phyloP scores from a whole-genome alignment of 2,797 vertebrate species.

The Falco naumanni region DNA sequence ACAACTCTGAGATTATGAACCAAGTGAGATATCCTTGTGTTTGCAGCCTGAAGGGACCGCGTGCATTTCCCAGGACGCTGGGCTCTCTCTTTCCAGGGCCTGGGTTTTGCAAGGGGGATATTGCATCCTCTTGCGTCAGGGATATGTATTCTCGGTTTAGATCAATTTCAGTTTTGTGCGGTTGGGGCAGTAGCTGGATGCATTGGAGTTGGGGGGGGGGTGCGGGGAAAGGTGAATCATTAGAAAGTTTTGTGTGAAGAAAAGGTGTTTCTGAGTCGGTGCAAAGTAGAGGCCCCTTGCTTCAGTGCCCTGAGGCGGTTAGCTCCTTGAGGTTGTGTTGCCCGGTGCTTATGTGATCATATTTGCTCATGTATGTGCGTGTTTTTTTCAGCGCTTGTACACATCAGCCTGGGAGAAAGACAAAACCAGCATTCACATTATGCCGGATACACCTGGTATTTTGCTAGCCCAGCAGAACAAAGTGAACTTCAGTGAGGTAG shows the following conservation, averaged over 20 bases:
- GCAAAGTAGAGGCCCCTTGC: background rate
- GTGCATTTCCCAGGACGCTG: accelerated
- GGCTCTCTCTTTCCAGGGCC: background rate
- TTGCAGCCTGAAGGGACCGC: accelerated
- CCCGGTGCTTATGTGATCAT: accelerated
- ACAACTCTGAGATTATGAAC: constrained; percentile 87
- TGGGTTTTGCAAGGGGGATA: accelerated
- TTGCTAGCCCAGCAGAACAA: constrained; percentile 84
- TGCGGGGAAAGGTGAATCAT: accelerated
- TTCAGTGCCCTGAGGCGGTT: accelerated
- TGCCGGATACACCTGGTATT: constrained; percentile 87
- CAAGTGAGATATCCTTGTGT: constrained; percentile 75
- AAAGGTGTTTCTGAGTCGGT: accelerated
- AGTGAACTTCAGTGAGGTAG: constrained; percentile 83
- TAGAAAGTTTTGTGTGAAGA: accelerated
- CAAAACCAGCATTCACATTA: constrained; percentile 84
- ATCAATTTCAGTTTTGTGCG: accelerated
- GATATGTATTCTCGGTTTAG: background rate
- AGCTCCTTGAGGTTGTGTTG: background rate
- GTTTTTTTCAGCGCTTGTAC: constrained; percentile 73
- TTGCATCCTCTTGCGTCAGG: accelerated
- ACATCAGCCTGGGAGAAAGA: constrained; percentile 84
- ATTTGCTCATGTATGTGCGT: accelerated
- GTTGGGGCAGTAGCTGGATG: background rate
- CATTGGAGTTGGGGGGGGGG: no score